Evolutionary conservation across 2,888 invertebrate genomes (phyloP).

Genomic region (Auanema sp.): DNA sequence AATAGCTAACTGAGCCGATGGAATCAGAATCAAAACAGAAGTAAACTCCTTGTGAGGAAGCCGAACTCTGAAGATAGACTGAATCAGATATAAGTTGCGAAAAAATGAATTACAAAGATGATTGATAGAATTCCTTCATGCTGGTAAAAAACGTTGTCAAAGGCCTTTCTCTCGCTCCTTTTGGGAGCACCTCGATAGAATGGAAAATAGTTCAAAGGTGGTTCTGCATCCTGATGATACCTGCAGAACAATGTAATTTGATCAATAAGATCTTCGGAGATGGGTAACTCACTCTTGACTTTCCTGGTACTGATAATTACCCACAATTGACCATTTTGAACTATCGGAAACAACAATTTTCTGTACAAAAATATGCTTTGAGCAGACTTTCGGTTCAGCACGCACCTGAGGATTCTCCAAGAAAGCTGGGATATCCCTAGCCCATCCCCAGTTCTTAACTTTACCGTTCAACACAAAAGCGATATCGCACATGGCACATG

Average conservation of each 20-base stretch:
- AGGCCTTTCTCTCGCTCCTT: background rate
- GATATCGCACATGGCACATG: conserved; percentile 38
- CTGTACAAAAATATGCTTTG: background rate
- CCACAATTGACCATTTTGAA: background rate
- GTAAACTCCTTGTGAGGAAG: conserved; percentile 34
- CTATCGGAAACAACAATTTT: background rate
- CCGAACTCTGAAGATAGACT: conserved; percentile 24
- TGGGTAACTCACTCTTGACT: background rate
- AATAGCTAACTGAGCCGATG: conserved; percentile 24
- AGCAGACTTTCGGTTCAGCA: background rate
- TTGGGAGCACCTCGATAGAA: too few species aligned
- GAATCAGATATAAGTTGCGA: background rate
- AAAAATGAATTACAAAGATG: background rate
- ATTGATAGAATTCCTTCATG: background rate
- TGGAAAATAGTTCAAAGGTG: too few species aligned
- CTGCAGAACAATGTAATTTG: too few species aligned
- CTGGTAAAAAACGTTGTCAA: background rate
- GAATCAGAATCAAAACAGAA: conserved; percentile 41
- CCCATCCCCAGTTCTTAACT: conserved; percentile 43
- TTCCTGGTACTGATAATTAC: background rate
- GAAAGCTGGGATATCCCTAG: conserved; percentile 33
- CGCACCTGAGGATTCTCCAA: conserved; percentile 25
- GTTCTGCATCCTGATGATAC: too few species aligned
- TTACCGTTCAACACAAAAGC: conserved; percentile 39
- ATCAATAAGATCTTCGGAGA: too few species aligned